A percentile compares a stretch with the other conserved stretches of the same genome.
Conservation (phyloP, 2,888 invertebrate genomes). For the Caenorhabditis sp. region DNA sequence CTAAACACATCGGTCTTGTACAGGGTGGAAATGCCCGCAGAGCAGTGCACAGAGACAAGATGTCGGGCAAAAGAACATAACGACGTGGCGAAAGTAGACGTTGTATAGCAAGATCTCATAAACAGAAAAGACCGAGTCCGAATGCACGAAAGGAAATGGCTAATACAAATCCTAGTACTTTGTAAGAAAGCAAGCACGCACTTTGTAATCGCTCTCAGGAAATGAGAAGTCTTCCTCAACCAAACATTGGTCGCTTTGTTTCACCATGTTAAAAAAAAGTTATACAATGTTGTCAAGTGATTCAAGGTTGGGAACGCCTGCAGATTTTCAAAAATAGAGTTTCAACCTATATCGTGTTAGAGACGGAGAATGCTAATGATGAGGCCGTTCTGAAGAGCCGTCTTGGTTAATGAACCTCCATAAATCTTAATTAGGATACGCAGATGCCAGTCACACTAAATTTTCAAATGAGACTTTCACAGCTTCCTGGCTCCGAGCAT, state of each 20-base stretch:
- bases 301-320: not conserved
- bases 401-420: not conserved
- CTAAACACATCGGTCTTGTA: too few species aligned
- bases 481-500: not conserved
- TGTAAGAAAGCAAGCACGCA: not conserved
- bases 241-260: not conserved
- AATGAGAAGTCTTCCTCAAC: not conserved
- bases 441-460: not conserved
- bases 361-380: not conserved
- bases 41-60: not conserved
- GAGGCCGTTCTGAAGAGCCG: not conserved
- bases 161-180: not conserved
- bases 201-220: not conserved
- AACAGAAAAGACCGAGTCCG: not conserved
- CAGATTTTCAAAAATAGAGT: not conserved
- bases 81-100: not conserved
- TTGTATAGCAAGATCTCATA: not conserved
- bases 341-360: too few species aligned
- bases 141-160: not conserved
- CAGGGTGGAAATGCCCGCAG: not conserved
- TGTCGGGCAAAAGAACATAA: not conserved
- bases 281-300: not conserved
- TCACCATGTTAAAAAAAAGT: not conserved
- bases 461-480: not conserved
- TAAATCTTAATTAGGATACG: conserved; percentile 10